Conservation (phyloP, 2,888 invertebrate genomes). For the Lordiphosa fenestrarum region DNA sequence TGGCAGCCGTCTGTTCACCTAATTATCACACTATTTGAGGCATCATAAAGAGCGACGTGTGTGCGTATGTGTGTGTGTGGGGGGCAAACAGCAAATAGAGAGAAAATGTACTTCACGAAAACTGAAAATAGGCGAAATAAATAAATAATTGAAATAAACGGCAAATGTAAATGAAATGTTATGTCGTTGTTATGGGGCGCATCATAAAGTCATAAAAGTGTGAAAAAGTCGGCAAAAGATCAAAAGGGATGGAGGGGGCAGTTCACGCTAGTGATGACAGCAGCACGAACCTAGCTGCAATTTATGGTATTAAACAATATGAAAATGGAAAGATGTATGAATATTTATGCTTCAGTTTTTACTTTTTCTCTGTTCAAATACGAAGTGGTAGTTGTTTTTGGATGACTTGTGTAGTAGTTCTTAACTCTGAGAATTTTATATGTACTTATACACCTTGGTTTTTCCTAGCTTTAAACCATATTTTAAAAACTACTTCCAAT, state of each 20-base stretch:
- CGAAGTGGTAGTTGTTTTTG: too few relatives aligned
- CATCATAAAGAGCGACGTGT: slow-evolving; percentile 55
- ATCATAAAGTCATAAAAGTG: slow-evolving; percentile 71
- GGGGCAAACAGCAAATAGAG: slow-evolving; percentile 36
- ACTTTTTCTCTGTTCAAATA: too few relatives aligned
- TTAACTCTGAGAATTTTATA: too few relatives aligned
- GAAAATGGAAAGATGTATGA: slow-evolving; percentile 17
- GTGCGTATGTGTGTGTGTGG: slow-evolving; percentile 21
- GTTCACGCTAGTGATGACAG: slow-evolving; percentile 35
- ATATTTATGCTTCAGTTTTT: neutral
- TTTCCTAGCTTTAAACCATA: too few relatives aligned
- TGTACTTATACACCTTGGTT: too few relatives aligned
- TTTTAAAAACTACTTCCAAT: too few relatives aligned
- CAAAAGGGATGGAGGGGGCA: slow-evolving; percentile 42
- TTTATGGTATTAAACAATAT: slow-evolving; percentile 27
- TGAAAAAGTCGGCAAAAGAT: slow-evolving; percentile 64
- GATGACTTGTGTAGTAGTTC: too few relatives aligned
- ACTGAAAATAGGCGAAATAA: slow-evolving; percentile 51
- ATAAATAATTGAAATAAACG: slow-evolving; percentile 43
- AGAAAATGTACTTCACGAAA: slow-evolving; percentile 32
- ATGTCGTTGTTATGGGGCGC: slow-evolving; percentile 54
- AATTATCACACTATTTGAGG: slow-evolving; percentile 73
- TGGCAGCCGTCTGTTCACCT: slow-evolving; percentile 68
- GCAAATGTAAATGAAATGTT: slow-evolving; percentile 22
- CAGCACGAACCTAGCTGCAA: slow-evolving; percentile 38